phyloP scores from a whole-genome alignment of 2,797 vertebrate genomes.

The Malurus leucopterus region DNA sequence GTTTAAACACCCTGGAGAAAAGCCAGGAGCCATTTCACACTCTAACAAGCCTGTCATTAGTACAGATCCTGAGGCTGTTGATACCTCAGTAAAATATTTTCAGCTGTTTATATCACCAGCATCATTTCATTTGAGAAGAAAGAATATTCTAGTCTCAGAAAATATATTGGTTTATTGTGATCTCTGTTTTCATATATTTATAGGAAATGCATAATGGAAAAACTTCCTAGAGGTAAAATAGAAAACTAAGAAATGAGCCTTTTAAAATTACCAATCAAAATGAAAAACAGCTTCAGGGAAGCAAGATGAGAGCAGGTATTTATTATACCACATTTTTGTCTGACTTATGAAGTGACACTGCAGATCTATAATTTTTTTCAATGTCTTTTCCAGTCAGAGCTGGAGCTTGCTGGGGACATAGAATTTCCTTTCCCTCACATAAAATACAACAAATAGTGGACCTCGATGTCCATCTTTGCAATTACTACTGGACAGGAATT shows the following conservation, averaged over 20 bases:
- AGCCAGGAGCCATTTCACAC: constrained; percentile 7
- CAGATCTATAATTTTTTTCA: constrained; percentile 3
- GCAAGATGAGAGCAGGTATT: constrained; percentile 4
- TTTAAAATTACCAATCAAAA: constrained; percentile 48
- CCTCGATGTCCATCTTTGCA: neutral
- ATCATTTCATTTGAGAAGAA: constrained; percentile 22
- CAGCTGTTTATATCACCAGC: neutral
- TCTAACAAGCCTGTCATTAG: constrained; percentile 31
- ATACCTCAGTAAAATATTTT: constrained; percentile 8
- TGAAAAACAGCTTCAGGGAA: constrained; percentile 35
- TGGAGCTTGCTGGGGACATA: neutral
- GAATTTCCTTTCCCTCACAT: neutral
- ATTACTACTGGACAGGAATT: neutral
- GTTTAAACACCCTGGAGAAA: constrained; percentile 24
- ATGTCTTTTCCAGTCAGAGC: neutral
- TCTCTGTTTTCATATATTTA: constrained; percentile 13
- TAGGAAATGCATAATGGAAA: constrained; percentile 18
- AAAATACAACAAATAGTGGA: neutral
- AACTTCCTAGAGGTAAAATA: constrained; percentile 29
- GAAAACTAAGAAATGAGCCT: constrained; percentile 31
- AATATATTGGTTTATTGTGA: constrained; percentile 12
- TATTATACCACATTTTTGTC: neutral
- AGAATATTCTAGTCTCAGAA: constrained; percentile 8
- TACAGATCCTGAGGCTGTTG: neutral
- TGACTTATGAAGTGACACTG: constrained; percentile 1